phyloP scores from a whole-genome alignment of 2,797 vertebrate genomes.

The Gallinago solitaria region DNA sequence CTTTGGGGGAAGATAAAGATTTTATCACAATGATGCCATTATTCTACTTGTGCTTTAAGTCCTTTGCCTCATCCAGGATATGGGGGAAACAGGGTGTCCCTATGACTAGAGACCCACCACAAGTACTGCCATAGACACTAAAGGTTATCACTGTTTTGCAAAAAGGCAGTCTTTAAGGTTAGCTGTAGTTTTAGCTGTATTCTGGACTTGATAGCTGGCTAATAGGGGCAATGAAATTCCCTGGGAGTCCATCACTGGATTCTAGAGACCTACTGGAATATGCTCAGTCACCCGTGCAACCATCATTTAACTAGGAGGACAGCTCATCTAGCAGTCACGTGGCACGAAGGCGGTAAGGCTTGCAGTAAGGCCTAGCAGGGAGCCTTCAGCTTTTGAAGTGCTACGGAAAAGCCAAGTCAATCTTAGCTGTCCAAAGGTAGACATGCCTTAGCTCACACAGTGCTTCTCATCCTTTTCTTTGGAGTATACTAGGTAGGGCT shows the following conservation, averaged over 20 bases:
- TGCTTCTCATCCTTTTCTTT: neutral
- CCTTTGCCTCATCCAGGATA: neutral
- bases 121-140: neutral
- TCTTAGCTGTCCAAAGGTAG: neutral
- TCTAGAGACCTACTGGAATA: neutral
- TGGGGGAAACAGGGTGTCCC: neutral
- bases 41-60: neutral
- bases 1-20: neutral
- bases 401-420: neutral
- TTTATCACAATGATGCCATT: neutral
- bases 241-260: neutral
- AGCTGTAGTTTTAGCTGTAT: neutral
- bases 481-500: neutral
- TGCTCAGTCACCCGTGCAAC: neutral
- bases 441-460: neutral
- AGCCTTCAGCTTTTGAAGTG: neutral
- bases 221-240: neutral
- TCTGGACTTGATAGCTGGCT: neutral
- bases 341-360: neutral
- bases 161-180: neutral
- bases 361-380: neutral
- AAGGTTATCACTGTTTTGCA: neutral
- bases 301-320: neutral
- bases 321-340: neutral
- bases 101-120: neutral